These are phyloP conservation scores for Chiloscyllium plagiosum DNA, from an alignment of 2,113 vertebrate genomes.

Conservation along the genomic window DNA sequence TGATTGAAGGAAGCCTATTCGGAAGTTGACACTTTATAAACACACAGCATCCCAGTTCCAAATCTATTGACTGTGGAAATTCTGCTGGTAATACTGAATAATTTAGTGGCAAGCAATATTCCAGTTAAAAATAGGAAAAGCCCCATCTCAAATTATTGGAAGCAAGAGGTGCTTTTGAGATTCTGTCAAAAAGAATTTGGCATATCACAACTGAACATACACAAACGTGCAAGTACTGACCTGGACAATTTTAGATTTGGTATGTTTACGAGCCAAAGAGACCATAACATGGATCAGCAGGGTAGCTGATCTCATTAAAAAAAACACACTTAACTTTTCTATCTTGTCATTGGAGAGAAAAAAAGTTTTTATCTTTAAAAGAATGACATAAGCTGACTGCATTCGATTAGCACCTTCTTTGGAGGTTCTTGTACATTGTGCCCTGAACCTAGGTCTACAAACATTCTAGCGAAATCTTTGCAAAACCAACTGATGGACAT, in stretches of 20 bases:
- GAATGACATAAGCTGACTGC: background rate
- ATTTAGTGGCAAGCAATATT: background rate
- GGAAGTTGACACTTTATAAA: background rate
- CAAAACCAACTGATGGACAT: too few species aligned
- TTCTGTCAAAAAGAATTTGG: slow-evolving; percentile 22
- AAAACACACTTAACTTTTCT: background rate
- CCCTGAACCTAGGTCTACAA: too few species aligned
- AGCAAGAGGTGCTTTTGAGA: background rate
- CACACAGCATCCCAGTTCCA: background rate
- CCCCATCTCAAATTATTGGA: background rate
- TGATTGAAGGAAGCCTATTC: background rate
- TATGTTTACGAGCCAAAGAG: background rate
- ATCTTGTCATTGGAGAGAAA: background rate
- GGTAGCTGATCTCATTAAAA: background rate
- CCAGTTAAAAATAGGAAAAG: background rate
- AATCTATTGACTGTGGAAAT: background rate
- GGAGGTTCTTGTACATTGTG: background rate
- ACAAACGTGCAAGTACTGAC: background rate
- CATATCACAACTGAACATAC: background rate
- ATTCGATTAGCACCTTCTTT: background rate
- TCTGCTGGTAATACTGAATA: background rate
- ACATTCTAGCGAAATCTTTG: too few species aligned
- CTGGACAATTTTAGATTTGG: background rate
- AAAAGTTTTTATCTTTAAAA: background rate
- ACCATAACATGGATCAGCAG: background rate